A percentile compares a stretch with the other conserved stretches of the same genome.
phyloP scores from a whole-genome alignment of 2,797 vertebrate species.

The Otolemur crassicaudatus region DNA sequence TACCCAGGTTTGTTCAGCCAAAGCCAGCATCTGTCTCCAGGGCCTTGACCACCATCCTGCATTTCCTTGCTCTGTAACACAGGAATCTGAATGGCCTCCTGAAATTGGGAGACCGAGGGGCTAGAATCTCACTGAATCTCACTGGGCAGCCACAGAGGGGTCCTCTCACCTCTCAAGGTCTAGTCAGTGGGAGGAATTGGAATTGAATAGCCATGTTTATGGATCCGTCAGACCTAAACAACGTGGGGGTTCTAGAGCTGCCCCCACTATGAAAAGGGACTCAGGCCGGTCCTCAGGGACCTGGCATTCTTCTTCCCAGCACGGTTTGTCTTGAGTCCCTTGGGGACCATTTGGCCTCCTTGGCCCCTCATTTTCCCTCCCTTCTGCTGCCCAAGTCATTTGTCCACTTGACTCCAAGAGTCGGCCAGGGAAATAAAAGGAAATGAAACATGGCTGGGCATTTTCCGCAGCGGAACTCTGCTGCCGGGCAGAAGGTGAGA shows the following conservation, averaged over 20 bases:
- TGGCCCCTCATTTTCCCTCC: neutral
- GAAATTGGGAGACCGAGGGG: neutral
- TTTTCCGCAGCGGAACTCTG: fast-evolving
- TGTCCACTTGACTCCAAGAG: slow-evolving; percentile 46
- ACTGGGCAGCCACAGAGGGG: neutral
- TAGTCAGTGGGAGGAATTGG: neutral
- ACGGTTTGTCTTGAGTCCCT: neutral
- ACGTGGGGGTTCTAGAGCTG: neutral
- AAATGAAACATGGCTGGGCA: neutral
- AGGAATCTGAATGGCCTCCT: fast-evolving
- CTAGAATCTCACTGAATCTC: neutral
- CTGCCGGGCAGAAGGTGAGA: neutral
- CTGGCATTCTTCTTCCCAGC: neutral
- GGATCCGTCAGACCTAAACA: neutral
- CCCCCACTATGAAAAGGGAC: neutral
- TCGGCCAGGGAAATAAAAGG: slow-evolving; percentile 56
- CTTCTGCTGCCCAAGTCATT: slow-evolving; percentile 16
- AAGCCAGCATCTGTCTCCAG: neutral
- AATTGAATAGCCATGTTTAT: fast-evolving
- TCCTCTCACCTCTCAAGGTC: neutral
- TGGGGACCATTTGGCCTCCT: neutral
- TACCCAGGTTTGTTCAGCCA: neutral
- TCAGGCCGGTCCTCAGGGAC: neutral
- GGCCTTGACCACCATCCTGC: neutral
- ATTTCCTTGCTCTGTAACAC: neutral